phyloP scores from a whole-genome alignment of 2,113 vertebrate species.

The Sclerurus mexicanus region DNA sequence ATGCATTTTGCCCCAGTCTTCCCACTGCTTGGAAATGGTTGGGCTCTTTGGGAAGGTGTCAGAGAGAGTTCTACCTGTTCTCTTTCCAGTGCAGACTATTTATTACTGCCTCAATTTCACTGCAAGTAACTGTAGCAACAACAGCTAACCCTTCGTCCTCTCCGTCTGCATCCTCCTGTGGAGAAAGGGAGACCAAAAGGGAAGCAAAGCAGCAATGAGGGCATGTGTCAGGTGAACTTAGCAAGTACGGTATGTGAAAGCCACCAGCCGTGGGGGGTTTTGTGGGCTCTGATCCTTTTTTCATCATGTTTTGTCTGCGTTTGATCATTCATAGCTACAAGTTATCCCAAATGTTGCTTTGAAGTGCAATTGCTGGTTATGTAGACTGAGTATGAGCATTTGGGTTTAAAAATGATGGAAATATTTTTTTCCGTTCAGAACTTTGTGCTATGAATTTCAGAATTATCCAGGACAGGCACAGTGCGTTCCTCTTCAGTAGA shows the following conservation, averaged over 20 bases:
- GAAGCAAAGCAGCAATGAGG: not conserved
- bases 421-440: not conserved
- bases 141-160: not conserved
- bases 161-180: not conserved
- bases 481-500: not conserved
- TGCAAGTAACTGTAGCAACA: not conserved
- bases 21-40: not conserved
- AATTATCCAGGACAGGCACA: not conserved
- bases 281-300: not conserved
- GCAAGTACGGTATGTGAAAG: not conserved
- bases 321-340: not conserved
- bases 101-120: not conserved
- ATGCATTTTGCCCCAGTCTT: accelerated
- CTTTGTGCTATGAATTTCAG: not conserved
- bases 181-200: not conserved
- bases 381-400: not conserved
- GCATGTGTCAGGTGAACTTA: not conserved
- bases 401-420: not conserved
- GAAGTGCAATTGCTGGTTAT: not conserved
- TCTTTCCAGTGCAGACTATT: not conserved
- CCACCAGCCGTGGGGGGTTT: not conserved
- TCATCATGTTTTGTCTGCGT: not conserved
- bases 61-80: not conserved
- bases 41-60: not conserved
- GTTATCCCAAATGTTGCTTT: not conserved